phyloP scores from a whole-genome alignment of 2,113 vertebrate species.

The Oncorhynchus keta region DNA sequence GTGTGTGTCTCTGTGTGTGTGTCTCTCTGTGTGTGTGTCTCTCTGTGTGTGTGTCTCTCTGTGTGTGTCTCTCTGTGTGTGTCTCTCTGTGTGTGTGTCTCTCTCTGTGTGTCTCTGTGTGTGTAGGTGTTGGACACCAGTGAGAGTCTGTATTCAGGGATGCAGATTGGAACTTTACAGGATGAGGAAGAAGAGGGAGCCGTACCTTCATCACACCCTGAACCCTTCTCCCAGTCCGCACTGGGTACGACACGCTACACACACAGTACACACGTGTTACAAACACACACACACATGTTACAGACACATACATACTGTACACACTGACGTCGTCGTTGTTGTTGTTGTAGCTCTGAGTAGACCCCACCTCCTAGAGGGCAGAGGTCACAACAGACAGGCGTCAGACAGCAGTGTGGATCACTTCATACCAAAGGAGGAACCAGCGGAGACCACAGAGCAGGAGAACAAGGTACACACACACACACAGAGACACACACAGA shows the following conservation, averaged over 20 bases:
- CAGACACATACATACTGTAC: no score
- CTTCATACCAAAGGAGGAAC: no score
- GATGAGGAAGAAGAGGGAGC: slow-evolving; percentile 88
- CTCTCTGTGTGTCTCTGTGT: no score
- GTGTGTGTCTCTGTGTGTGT: not conserved
- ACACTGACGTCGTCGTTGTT: not conserved
- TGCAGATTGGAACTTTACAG: slow-evolving; percentile 86
- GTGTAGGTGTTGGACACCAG: slow-evolving; percentile 87
- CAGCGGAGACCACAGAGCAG: no score
- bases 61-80: no score
- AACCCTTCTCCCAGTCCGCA: slow-evolving; percentile 78
- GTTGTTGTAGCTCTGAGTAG: slow-evolving; percentile 82
- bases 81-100: slow-evolving; percentile 8
- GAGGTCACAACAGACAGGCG: no score
- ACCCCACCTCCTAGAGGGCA: not conserved
- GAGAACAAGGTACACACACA: slow-evolving; percentile 60
- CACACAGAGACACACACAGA: no score
- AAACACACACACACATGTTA: not conserved
- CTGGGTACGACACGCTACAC: slow-evolving; percentile 75
- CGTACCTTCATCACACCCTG: slow-evolving; percentile 61
- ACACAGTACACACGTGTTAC: not conserved
- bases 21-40: no score
- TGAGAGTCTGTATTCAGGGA: slow-evolving; percentile 87
- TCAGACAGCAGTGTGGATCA: no score
- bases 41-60: slow-evolving; percentile 20